Evolutionary conservation across 2,113 vertebrate genomes (phyloP).

Genomic region (Heliornis fulica): DNA sequence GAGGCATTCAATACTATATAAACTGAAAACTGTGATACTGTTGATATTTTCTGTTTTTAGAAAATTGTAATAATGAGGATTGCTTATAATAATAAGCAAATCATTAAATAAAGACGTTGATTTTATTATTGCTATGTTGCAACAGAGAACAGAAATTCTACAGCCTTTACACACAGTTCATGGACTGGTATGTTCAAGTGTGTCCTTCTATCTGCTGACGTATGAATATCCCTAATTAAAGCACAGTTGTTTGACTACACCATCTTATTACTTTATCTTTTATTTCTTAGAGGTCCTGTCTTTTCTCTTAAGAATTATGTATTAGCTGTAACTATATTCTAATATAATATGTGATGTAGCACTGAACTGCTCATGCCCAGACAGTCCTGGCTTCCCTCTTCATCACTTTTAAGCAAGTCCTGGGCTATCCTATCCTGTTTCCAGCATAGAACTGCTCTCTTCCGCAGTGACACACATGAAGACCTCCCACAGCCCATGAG

Average conservation of each 20-base stretch:
- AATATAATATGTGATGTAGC: not conserved
- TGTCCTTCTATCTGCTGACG: not conserved
- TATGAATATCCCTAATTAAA: not conserved
- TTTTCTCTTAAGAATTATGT: not conserved
- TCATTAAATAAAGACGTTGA: not conserved
- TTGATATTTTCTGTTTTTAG: not conserved
- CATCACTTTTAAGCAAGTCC: not conserved
- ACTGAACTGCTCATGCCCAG: not conserved
- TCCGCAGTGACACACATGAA: conserved; percentile 39
- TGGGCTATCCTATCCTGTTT: conserved; percentile 60
- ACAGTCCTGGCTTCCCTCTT: not conserved
- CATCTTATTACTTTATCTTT: not conserved
- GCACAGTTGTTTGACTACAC: not conserved
- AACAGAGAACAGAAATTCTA: not conserved
- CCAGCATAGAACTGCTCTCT: not conserved
- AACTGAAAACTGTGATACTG: not conserved
- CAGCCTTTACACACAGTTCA: not conserved
- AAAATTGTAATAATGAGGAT: not conserved
- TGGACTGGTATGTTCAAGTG: not conserved
- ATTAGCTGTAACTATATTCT: not conserved
- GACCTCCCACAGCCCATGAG: not conserved
- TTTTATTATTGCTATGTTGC: not conserved
- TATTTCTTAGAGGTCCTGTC: not conserved
- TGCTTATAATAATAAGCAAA: not conserved
- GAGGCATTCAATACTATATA: not conserved